These are phyloP conservation scores for Eubucco bourcierii DNA, from an alignment of 2,113 vertebrate genomes.

Conservation along the genomic window DNA sequence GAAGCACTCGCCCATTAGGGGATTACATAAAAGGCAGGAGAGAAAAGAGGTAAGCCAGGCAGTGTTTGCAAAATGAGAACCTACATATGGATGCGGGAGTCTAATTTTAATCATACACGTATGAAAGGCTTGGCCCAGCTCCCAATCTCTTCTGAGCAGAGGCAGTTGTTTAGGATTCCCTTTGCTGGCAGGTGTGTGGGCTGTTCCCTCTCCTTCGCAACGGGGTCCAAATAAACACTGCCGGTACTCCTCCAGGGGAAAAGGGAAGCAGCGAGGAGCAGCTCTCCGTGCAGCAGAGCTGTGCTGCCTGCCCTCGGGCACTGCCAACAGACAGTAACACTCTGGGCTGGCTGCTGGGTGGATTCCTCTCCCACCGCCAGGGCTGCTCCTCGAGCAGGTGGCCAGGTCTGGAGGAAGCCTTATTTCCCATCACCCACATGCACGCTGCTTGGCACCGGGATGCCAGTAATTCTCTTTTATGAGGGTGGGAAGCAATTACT, in stretches of 20 bases:
- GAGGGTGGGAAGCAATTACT: not conserved
- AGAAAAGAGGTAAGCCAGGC: constrained; percentile 18
- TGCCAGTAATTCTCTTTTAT: not conserved
- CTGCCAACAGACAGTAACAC: not conserved
- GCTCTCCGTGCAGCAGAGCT: not conserved
- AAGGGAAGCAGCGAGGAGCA: not conserved
- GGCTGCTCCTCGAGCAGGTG: not conserved
- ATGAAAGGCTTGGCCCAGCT: constrained; percentile 35
- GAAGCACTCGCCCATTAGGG: not conserved
- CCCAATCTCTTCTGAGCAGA: constrained; percentile 9
- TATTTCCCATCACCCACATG: not conserved
- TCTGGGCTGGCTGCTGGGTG: not conserved
- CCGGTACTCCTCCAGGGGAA: not conserved
- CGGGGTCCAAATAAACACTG: not conserved
- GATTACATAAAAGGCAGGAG: constrained; percentile 28
- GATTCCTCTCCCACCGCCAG: not conserved
- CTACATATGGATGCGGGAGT: constrained; percentile 17
- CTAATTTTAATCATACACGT: constrained; percentile 58
- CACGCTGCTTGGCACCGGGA: not conserved
- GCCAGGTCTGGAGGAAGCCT: constrained; percentile 35
- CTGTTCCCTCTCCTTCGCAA: constrained; percentile 9
- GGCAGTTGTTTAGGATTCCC: constrained; percentile 63
- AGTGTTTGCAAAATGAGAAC: not conserved
- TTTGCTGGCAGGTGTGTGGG: constrained; percentile 60
- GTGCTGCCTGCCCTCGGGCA: not conserved